Conservation (phyloP, 2,888 invertebrate species). For the Ectobius pallidus region DNA sequence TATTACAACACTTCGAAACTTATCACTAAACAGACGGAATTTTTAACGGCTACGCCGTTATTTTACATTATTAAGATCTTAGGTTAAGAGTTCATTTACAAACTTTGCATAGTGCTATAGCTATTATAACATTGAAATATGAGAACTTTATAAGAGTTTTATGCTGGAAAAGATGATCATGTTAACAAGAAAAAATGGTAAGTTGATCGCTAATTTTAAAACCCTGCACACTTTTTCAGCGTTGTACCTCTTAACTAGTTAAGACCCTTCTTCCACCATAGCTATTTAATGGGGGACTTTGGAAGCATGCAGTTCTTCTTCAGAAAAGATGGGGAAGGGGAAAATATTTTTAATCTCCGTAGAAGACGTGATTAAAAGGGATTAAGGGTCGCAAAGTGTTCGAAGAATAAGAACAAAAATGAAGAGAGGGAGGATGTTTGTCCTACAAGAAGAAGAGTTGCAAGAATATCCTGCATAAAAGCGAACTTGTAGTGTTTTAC, state of each 20-base stretch:
- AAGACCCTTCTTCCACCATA: slow-evolving; percentile 21
- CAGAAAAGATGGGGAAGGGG: slow-evolving; percentile 48
- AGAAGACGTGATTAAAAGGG: slow-evolving; percentile 52
- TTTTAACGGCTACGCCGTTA: no score
- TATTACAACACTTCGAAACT: no score
- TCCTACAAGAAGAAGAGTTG: not conserved
- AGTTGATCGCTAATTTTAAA: slow-evolving; percentile 24
- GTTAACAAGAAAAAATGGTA: not conserved
- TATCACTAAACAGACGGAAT: no score
- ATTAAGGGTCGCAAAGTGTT: slow-evolving; percentile 37
- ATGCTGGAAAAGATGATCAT: no score
- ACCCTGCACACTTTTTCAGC: slow-evolving; percentile 18
- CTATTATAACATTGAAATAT: no score
- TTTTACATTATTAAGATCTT: no score
- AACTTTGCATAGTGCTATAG: no score
- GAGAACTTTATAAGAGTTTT: no score
- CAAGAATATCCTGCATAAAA: no score
- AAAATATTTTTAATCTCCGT: slow-evolving; percentile 52
- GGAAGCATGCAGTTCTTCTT: not conserved
- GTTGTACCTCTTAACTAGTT: slow-evolving; percentile 34
- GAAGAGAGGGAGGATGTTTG: slow-evolving; percentile 10
- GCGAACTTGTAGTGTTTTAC: no score
- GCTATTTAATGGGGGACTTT: slow-evolving; percentile 6
- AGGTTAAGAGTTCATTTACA: no score
- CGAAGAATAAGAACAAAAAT: slow-evolving; percentile 28